These are phyloP conservation scores for Buathra laborator DNA, from an alignment of 2,888 invertebrate species.

Conservation along the genomic window DNA sequence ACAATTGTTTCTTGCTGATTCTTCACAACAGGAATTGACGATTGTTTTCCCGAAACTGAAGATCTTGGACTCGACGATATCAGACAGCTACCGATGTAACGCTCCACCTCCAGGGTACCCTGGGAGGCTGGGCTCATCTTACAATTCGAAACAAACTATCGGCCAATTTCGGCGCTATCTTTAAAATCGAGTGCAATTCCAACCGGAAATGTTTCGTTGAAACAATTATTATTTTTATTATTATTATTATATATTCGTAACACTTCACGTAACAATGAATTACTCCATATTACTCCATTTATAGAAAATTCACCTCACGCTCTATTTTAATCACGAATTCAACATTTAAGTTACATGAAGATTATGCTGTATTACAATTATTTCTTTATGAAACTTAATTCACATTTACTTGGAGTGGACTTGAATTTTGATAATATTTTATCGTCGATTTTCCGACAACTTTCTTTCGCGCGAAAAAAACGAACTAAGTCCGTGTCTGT, in stretches of 20 bases:
- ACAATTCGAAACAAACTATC: conserved; percentile 81
- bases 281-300: conserved; percentile 53
- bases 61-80: conserved; percentile 85
- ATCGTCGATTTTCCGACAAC: neutral
- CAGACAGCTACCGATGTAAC: conserved; percentile 88
- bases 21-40: conserved; percentile 66
- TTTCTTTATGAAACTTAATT: conserved; percentile 5
- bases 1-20: conserved; percentile 60
- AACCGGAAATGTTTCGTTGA: neutral
- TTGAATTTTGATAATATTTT: neutral
- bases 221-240: conserved; percentile 8
- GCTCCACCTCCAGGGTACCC: conserved; percentile 88
- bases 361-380: neutral
- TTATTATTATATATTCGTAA: conserved; percentile 4
- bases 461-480: conserved; percentile 15
- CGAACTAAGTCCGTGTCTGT: conserved; percentile 7
- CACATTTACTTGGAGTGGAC: neutral
- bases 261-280: conserved; percentile 22
- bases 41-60: conserved; percentile 61
- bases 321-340: conserved; percentile 15
- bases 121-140: conserved; percentile 92
- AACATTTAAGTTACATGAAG: conserved; percentile 13
- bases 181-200: neutral
- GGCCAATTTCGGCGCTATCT: conserved; percentile 77
- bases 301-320: conserved; percentile 46